Evolutionary conservation across 2,113 vertebrate species (phyloP), one percentile per base, ranked within the genome.

Genomic region (Pterocles burchelli): DNA sequence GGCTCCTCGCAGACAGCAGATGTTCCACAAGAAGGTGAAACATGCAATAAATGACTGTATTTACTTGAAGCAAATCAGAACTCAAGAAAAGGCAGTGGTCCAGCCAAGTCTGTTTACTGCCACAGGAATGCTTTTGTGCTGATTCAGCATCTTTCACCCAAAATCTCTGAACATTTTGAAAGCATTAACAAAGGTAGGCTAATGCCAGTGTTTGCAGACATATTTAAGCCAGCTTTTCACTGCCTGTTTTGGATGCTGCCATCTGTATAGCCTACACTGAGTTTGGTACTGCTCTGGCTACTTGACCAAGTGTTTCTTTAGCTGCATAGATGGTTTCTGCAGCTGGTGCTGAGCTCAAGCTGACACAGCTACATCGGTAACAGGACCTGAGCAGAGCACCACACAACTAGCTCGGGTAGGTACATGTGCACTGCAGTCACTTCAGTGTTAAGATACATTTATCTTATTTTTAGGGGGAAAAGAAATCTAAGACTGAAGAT

Each of bases 1-100:
- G 96, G 96, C 96, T 96, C 31, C 58, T 94, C 49, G 33, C 54
- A 94, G 80, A 29, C 48, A 96, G 95, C 96, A 96, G 95, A 96
- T 97, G 96, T 94, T 95, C 83, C 68, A 49, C 1, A 10, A 93
- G 93, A 97, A 96, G 95, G 92, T 96, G 92, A 93, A 95, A 95
- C 76, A 63, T 81, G 65, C 85, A 81, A 75, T 93, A 94, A 95
- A 93, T 86, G 79, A 65, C 65, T 84, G 28, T 92, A 83, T 96
- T 94, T 94, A 88, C 79, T 88, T 81, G 88, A 95, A 88, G 76
- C 33, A 92, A 93, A 93, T 96, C 63, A 71, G 93, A 93, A 81
- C 83, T 80, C 57, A 68, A 84, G 85, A 59, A 74, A 89, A 94
- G 82, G 83, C 93, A 90, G 17, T 34, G 33, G 59, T 93, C 82